Evolutionary conservation across 2,113 vertebrate species (phyloP).

Genomic region (Oryzias javanicus): DNA sequence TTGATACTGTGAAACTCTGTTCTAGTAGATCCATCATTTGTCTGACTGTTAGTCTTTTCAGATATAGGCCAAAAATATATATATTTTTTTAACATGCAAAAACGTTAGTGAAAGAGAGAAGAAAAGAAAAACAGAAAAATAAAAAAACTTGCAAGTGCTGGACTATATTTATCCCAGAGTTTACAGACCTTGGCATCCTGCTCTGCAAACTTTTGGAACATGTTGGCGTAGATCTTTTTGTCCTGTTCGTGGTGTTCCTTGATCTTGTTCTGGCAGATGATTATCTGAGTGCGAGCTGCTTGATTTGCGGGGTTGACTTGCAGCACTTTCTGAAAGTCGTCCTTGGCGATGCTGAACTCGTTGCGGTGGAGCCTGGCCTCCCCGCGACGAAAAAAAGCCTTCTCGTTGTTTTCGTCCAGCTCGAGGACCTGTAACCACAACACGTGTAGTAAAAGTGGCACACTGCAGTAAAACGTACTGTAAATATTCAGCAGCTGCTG

Average conservation of each 20-base stretch:
- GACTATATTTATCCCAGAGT: slow-evolving; percentile 14
- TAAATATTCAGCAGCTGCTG: not conserved
- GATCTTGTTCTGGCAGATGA: slow-evolving; percentile 86
- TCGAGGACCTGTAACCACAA: slow-evolving; percentile 81
- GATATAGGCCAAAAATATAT: too few species aligned
- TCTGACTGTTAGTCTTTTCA: too few species aligned
- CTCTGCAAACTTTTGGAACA: slow-evolving; percentile 97
- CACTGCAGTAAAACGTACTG: slow-evolving; percentile 2
- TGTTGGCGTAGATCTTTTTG: slow-evolving; percentile 92
- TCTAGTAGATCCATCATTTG: too few species aligned
- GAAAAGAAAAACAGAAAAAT: not conserved
- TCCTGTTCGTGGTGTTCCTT: slow-evolving; percentile 92
- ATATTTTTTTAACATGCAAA: too few species aligned
- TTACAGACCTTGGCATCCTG: slow-evolving; percentile 86
- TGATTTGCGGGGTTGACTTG: slow-evolving; percentile 89
- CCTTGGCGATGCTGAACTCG: slow-evolving; percentile 86
- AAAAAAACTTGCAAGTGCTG: not conserved
- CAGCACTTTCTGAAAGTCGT: slow-evolving; percentile 88
- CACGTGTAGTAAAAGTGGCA: too few species aligned
- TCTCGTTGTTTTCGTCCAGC: slow-evolving; percentile 87
- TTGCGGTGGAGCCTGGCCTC: slow-evolving; percentile 88
- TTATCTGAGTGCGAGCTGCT: slow-evolving; percentile 86
- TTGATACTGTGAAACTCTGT: too few species aligned
- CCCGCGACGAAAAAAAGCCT: slow-evolving; percentile 89
- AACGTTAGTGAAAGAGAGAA: not conserved